Conservation (phyloP, 2,113 vertebrate genomes). For the Pardalotus punctatus region DNA sequence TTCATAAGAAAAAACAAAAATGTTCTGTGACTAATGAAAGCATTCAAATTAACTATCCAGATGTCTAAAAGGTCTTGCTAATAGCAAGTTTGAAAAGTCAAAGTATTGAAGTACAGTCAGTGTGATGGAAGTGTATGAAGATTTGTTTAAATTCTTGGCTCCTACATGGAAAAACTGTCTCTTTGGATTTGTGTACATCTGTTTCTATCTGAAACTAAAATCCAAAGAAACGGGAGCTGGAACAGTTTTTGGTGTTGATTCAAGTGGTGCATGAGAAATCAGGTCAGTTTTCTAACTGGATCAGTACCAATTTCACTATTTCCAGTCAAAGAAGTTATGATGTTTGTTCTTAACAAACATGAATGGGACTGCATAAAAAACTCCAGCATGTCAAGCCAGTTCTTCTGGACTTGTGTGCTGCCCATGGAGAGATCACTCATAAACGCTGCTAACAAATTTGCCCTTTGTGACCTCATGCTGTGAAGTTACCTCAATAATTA, state of each 20-base stretch:
- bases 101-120: background rate
- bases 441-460: constrained; percentile 62
- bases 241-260: constrained; percentile 5
- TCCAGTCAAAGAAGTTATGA: background rate
- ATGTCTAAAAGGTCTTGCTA: background rate
- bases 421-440: constrained; percentile 10
- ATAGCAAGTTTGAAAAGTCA: background rate
- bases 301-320: background rate
- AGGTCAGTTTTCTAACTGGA: constrained; percentile 14
- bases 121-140: background rate
- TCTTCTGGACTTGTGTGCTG: background rate
- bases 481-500: constrained; percentile 76
- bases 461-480: constrained; percentile 64
- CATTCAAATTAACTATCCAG: background rate
- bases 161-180: background rate
- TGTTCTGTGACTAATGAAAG: background rate
- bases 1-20: background rate
- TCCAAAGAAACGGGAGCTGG: background rate
- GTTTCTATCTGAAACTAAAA: constrained; percentile 27
- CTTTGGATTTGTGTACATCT: constrained; percentile 28
- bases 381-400: background rate
- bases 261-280: constrained; percentile 9
- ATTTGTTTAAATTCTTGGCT: constrained; percentile 3
- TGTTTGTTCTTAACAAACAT: constrained; percentile 6
- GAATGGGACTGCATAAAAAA: background rate